Conservation (phyloP, 2,113 vertebrate species). For the Anas platyrhynchos region DNA sequence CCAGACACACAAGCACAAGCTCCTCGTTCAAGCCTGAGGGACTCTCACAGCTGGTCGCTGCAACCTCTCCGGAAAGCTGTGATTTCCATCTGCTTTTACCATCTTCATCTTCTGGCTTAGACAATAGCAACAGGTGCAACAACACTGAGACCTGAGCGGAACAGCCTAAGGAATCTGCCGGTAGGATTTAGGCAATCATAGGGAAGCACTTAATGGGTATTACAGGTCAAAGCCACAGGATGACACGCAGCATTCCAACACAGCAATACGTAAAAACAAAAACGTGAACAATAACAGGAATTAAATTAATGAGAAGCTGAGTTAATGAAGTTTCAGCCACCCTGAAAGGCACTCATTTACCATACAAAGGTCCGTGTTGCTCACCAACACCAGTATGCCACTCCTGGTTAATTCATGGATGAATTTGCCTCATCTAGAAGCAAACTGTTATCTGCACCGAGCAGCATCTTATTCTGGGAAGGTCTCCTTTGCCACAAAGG, state of each 20-base stretch:
- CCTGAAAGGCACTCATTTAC: neutral
- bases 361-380: too few species aligned
- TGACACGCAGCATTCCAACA: rapidly evolving
- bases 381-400: neutral
- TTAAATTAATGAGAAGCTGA: neutral
- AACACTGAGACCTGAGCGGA: neutral
- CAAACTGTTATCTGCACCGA: neutral
- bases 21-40: neutral
- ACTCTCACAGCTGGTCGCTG: slow-evolving; percentile 3
- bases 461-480: neutral
- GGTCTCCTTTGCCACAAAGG: neutral
- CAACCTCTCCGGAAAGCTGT: rapidly evolving
- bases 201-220: neutral
- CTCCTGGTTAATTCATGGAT: neutral
- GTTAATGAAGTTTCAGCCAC: neutral
- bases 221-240: neutral
- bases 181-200: neutral
- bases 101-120: neutral
- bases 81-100: neutral
- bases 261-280: neutral
- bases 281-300: neutral
- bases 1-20: neutral
- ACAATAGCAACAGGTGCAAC: slow-evolving; percentile 41
- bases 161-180: neutral
- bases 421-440: neutral